These are phyloP conservation scores for Tigriopus californicus DNA, from an alignment of 2,888 invertebrate genomes.

Conservation along the genomic window DNA sequence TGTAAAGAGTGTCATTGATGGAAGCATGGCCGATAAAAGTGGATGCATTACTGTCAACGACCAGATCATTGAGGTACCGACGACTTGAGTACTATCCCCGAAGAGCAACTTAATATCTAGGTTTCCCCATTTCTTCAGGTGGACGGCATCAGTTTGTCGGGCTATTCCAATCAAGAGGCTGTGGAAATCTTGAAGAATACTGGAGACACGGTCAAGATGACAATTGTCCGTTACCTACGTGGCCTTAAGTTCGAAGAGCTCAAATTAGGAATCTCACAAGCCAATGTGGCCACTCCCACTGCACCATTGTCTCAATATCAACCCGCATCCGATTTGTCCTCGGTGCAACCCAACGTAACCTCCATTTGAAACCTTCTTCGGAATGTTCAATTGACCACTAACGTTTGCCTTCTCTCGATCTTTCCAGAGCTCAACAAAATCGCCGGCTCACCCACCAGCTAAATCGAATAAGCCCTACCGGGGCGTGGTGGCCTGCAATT, in stretches of 20 bases:
- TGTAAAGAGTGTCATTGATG: constrained; percentile 14
- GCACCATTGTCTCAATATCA: neutral
- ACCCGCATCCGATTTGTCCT: no score
- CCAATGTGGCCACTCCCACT: neutral
- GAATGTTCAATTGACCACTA: no score
- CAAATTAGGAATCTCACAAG: neutral
- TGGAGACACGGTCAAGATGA: constrained; percentile 3
- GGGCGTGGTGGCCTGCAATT: no score
- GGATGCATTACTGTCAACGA: constrained; percentile 14
- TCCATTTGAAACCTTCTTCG: no score
- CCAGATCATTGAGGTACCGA: constrained; percentile 3
- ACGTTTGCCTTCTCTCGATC: no score
- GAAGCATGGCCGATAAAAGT: constrained; percentile 9
- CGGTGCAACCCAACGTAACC: no score
- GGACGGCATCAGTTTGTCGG: neutral
- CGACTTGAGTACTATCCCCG: no score
- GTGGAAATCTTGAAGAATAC: constrained; percentile 15
- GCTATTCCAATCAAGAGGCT: constrained; percentile 14
- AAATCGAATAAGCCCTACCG: no score
- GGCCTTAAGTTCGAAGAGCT: constrained; percentile 16
- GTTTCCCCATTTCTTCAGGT: constrained; percentile 1
- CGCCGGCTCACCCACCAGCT: no score
- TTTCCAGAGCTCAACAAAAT: no score
- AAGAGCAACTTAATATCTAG: no score
- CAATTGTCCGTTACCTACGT: constrained; percentile 9